These are phyloP conservation scores for Lepidocyrtinus sp. DNA, from an alignment of 2,888 invertebrate genomes.

Conservation along the genomic window DNA sequence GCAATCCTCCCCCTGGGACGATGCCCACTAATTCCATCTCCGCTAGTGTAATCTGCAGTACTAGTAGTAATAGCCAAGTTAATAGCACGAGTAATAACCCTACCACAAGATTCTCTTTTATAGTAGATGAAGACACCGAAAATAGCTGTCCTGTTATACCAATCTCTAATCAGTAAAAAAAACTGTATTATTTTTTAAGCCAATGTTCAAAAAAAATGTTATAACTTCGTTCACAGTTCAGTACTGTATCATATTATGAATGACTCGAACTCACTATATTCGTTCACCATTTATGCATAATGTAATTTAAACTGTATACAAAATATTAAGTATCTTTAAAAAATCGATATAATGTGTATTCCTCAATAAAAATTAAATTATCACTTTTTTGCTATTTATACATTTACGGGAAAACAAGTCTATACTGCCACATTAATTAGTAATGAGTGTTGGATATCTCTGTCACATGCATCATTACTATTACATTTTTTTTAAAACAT, in stretches of 20 bases:
- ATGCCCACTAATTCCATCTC: conserved; percentile 33
- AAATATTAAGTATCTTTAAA: background rate
- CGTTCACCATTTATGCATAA: background rate
- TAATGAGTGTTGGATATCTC: background rate
- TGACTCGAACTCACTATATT: background rate
- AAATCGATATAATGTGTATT: background rate
- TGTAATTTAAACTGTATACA: background rate
- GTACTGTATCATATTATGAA: background rate
- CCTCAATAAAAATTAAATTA: background rate
- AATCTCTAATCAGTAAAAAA: conserved; percentile 47
- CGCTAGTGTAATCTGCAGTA: conserved; percentile 31
- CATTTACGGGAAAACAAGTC: no score
- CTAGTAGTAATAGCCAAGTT: conserved; percentile 33
- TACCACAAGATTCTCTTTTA: conserved; percentile 42
- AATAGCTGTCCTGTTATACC: conserved; percentile 60
- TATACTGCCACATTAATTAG: no score
- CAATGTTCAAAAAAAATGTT: background rate
- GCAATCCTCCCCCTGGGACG: conserved; percentile 31
- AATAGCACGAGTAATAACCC: conserved; percentile 37
- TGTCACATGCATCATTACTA: no score
- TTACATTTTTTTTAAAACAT: no score
- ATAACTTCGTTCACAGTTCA: background rate
- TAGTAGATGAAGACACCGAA: conserved; percentile 59
- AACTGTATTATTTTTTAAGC: background rate
- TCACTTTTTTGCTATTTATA: no score